Percentiles rank a stretch among this genome's conserved stretches.
phyloP scores from a whole-genome alignment of 2,797 vertebrate genomes.

The Diglossa cyanea region DNA sequence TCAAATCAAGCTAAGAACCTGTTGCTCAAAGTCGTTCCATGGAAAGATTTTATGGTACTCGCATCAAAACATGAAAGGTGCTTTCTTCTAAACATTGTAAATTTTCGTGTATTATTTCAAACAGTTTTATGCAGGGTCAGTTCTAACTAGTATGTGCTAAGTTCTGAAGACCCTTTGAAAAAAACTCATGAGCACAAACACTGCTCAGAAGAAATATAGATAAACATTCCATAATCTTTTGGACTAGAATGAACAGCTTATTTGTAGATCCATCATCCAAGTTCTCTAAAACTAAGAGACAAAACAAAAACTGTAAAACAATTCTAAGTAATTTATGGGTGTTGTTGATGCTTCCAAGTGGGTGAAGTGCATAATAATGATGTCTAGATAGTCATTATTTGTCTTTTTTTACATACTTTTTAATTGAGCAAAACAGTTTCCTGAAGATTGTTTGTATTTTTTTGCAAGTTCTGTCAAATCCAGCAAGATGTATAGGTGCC shows the following conservation, averaged over 20 bases:
- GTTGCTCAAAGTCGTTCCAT: not conserved
- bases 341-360: not conserved
- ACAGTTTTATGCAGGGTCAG: not conserved
- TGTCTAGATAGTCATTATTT: not conserved
- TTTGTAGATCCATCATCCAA: not conserved
- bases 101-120: not conserved
- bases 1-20: not conserved
- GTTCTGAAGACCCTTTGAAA: not conserved
- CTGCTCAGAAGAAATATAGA: not conserved
- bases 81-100: not conserved
- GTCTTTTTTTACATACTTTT: not conserved
- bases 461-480: constrained; percentile 13
- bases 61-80: not conserved
- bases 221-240: not conserved
- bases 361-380: not conserved
- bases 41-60: not conserved
- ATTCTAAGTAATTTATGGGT: not conserved
- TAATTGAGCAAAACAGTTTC: not conserved
- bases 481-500: not conserved
- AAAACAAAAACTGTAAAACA: not conserved
- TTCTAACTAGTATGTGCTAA: not conserved
- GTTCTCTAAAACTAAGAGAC: not conserved
- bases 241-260: not conserved
- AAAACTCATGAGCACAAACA: not conserved
- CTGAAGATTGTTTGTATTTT: not conserved